Percentiles rank a stretch among this genome's conserved stretches.
These are phyloP conservation scores for Autographa pulchrina DNA, from an alignment of 2,888 invertebrate species.

Conservation along the genomic window DNA sequence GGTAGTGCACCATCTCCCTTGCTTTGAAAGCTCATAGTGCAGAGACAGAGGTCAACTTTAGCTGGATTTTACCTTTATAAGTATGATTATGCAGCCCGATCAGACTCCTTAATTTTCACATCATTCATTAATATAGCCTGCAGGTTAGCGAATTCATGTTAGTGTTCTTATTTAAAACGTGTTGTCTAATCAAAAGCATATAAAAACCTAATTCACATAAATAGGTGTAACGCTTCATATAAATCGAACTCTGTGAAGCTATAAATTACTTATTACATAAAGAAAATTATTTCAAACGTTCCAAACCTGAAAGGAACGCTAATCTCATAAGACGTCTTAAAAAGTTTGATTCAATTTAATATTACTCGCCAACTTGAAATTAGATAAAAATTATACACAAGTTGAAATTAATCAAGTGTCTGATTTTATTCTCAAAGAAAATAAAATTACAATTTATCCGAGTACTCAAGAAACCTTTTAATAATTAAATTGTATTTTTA, in stretches of 20 bases:
- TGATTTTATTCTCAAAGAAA: constrained; percentile 33
- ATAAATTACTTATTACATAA: neutral
- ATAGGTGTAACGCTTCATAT: neutral
- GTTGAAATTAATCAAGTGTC: constrained; percentile 20
- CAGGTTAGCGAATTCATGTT: neutral
- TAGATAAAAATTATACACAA: constrained; percentile 3
- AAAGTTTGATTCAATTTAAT: constrained; percentile 14
- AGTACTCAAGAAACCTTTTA: constrained; percentile 26
- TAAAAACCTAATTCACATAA: neutral
- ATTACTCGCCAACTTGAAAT: constrained; percentile 1
- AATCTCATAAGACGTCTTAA: neutral
- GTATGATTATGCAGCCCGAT: neutral
- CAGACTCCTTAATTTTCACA: neutral
- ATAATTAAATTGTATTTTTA: constrained; percentile 33
- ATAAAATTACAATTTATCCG: constrained; percentile 21
- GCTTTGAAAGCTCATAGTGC: too few species aligned
- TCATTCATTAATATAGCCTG: neutral
- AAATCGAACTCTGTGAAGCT: neutral
- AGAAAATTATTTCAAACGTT: neutral
- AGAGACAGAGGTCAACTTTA: neutral
- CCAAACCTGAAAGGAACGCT: neutral
- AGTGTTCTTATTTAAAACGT: neutral
- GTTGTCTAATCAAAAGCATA: too few species aligned
- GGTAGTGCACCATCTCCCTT: too few species aligned
- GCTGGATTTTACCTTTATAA: neutral